Evolutionary conservation across 2,797 vertebrate species (phyloP).

Genomic region (Melanotaenia pygmaea): DNA sequence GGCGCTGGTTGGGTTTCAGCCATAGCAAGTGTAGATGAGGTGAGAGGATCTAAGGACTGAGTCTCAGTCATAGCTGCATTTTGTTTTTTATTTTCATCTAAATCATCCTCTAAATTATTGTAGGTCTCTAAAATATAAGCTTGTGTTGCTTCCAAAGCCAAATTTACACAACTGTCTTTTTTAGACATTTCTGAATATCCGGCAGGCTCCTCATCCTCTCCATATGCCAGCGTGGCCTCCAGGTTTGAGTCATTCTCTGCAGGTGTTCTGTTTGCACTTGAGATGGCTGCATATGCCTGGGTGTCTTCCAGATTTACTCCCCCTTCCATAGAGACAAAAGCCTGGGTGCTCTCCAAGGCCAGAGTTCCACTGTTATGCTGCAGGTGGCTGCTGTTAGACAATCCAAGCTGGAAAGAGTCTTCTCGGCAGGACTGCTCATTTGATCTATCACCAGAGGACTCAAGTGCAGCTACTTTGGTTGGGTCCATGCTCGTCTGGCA

Average conservation of each 20-base stretch:
- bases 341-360: slow-evolving; percentile 66
- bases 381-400: slow-evolving; percentile 67
- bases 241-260: slow-evolving; percentile 52
- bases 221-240: slow-evolving; percentile 64
- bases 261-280: slow-evolving; percentile 13
- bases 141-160: slow-evolving; percentile 76
- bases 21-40: slow-evolving; percentile 21
- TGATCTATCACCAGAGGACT: slow-evolving; percentile 33
- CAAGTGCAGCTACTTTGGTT: slow-evolving; percentile 32
- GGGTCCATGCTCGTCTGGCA: slow-evolving; percentile 15
- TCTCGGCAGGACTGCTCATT: slow-evolving; percentile 36
- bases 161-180: slow-evolving; percentile 42
- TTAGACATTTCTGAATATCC: slow-evolving; percentile 11
- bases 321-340: slow-evolving; percentile 38
- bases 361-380: slow-evolving; percentile 34
- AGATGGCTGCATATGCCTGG: slow-evolving; percentile 40
- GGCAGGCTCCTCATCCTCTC: slow-evolving; percentile 17
- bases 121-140: slow-evolving; percentile 52
- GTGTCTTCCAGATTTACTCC: slow-evolving; percentile 56
- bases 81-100: slow-evolving; percentile 33
- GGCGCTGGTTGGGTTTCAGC: slow-evolving; percentile 69
- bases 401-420: slow-evolving; percentile 60
- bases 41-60: slow-evolving; percentile 15
- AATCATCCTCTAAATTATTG: slow-evolving; percentile 45
- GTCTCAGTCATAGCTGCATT: slow-evolving; percentile 53